Evolutionary conservation across 1,140 invertebrate species (phyloP).

Genomic region (Diabrotica virgifera): DNA sequence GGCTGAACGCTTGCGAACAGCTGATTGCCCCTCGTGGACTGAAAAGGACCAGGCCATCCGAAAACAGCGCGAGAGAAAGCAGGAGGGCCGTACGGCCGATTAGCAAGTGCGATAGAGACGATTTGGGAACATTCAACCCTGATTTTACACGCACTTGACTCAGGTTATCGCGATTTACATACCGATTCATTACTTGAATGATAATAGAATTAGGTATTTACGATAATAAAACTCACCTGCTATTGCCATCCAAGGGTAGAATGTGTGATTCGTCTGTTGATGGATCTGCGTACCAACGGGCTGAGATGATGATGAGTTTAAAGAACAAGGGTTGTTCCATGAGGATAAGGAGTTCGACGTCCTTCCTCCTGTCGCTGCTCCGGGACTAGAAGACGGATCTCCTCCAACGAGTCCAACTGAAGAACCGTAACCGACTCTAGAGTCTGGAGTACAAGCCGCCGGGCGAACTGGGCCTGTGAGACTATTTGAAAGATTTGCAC

Average conservation of each 20-base stretch:
- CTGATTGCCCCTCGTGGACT: conserved; percentile 44
- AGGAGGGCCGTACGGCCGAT: conserved; percentile 11
- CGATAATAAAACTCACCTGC: conserved; percentile 72
- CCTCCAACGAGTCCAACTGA: conserved; percentile 64
- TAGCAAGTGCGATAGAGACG: conserved; percentile 21
- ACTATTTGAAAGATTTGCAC: conserved; percentile 56
- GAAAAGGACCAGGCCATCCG: conserved; percentile 34
- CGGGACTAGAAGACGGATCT: conserved; percentile 72
- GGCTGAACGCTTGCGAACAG: conserved; percentile 35
- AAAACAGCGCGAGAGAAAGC: conserved; percentile 20
- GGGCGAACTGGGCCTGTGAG: conserved; percentile 65
- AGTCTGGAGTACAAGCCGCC: conserved; percentile 82
- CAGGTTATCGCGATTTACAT: conserved; percentile 37
- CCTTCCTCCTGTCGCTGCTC: conserved; percentile 55
- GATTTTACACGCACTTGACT: conserved; percentile 50
- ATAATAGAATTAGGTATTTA: conserved; percentile 11
- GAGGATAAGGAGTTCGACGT: conserved; percentile 61
- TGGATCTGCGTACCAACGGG: conserved; percentile 78
- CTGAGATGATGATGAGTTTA: conserved; percentile 71
- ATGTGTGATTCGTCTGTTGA: conserved; percentile 88
- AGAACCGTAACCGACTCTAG: conserved; percentile 63
- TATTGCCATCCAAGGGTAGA: conserved; percentile 98
- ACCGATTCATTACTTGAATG: conserved; percentile 23
- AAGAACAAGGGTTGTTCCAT: conserved; percentile 79
- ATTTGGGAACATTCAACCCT: conserved; percentile 45